Evolutionary conservation across 2,888 invertebrate species (phyloP).

Genomic region (Calameuta filiformis): DNA sequence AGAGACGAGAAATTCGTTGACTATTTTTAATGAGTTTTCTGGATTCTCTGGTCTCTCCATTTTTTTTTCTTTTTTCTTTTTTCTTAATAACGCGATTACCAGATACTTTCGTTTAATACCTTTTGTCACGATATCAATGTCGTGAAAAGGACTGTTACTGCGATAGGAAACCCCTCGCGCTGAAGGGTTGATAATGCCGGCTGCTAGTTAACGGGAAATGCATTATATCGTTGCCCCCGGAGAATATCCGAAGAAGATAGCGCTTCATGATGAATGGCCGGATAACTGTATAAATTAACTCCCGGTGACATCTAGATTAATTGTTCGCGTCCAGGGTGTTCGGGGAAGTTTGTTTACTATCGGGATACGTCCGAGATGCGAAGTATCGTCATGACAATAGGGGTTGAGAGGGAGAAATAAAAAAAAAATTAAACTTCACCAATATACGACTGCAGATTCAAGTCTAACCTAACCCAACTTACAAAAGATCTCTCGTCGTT

Average conservation of each 20-base stretch:
- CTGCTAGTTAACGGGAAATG: constrained; percentile 45
- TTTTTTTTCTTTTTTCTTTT: not conserved
- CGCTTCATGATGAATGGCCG: constrained; percentile 56
- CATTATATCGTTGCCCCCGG: constrained; percentile 39
- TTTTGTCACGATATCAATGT: not conserved
- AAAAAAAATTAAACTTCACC: not conserved
- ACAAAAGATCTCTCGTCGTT: not conserved
- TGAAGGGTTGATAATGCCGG: constrained; percentile 59
- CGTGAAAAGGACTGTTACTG: not conserved
- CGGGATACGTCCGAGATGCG: not conserved
- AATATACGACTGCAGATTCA: not conserved
- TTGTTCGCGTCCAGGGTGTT: constrained; percentile 45
- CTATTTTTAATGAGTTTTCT: not conserved
- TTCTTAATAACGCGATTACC: not conserved
- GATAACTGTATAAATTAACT: constrained; percentile 61
- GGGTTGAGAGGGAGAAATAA: not conserved
- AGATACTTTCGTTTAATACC: not conserved
- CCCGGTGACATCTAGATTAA: constrained; percentile 62
- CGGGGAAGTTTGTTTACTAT: not conserved
- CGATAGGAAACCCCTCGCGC: constrained; percentile 48
- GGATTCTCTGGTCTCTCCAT: not conserved
- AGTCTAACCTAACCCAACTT: too few species aligned
- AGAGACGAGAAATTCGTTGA: not conserved
- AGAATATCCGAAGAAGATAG: constrained; percentile 55
- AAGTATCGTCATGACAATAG: not conserved